A percentile compares a stretch with the other conserved stretches of the same genome.
These are phyloP conservation scores for Pogonocherus hispidulus DNA, from an alignment of 2,888 invertebrate genomes.

Conservation along the genomic window DNA sequence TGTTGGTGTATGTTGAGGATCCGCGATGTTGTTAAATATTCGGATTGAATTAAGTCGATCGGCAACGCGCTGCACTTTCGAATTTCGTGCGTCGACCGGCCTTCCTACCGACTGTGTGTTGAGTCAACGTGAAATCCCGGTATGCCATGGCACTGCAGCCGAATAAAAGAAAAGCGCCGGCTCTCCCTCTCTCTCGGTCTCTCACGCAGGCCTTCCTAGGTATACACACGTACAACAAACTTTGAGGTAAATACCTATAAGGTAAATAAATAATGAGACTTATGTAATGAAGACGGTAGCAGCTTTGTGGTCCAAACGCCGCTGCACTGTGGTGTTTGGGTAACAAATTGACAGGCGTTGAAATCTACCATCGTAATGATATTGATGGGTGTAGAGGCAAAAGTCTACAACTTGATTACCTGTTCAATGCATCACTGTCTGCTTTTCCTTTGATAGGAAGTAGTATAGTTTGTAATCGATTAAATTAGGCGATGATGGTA, in stretches of 20 bases:
- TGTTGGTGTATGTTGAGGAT: background rate
- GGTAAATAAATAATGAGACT: slow-evolving; percentile 15
- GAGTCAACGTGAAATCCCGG: slow-evolving; percentile 45
- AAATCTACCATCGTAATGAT: background rate
- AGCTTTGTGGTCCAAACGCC: background rate
- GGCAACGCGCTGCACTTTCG: slow-evolving; percentile 27
- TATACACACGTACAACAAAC: slow-evolving; percentile 28
- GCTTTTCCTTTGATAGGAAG: too few relatives aligned
- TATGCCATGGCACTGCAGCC: slow-evolving; percentile 45
- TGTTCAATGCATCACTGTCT: too few relatives aligned
- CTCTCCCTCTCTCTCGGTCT: slow-evolving; percentile 43
- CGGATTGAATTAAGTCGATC: slow-evolving; percentile 10
- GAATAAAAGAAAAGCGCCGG: slow-evolving; percentile 40
- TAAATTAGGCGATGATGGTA: too few relatives aligned
- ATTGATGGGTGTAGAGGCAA: background rate
- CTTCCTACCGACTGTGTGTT: slow-evolving; percentile 29
- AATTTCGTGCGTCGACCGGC: slow-evolving; percentile 29
- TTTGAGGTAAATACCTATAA: slow-evolving; percentile 11
- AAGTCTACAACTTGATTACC: too few relatives aligned
- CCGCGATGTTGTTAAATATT: slow-evolving; percentile 20
- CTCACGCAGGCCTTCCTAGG: slow-evolving; percentile 37
- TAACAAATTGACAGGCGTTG: background rate
- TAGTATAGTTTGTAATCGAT: too few relatives aligned
- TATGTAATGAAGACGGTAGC: slow-evolving; percentile 10
- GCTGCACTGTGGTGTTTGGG: background rate